Conservation (phyloP, 2,797 vertebrate genomes). For the Alcedo atthis region DNA sequence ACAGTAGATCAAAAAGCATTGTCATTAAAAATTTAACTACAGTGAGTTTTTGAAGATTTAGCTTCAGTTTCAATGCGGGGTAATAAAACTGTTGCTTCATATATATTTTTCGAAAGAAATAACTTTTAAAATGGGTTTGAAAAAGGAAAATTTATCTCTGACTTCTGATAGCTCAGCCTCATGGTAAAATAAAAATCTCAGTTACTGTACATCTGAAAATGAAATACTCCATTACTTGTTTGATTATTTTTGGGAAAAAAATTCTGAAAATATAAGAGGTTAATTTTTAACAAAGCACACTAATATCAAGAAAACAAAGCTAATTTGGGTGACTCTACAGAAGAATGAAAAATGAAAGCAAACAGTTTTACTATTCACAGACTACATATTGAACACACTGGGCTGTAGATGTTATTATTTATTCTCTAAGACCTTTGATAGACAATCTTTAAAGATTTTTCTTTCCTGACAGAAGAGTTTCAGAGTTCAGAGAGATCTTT, state of each 20-base stretch:
- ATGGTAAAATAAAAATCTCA: neutral
- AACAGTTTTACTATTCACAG: neutral
- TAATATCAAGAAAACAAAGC: neutral
- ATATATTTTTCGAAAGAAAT: neutral
- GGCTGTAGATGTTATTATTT: neutral
- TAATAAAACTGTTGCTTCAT: neutral
- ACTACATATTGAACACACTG: neutral
- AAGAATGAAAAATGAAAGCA: constrained; percentile 6
- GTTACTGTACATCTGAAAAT: neutral
- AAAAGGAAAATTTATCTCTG: neutral
- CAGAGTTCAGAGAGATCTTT: neutral
- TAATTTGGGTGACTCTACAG: neutral
- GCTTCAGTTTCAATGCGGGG: neutral
- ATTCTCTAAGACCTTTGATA: neutral
- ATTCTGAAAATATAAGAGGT: neutral
- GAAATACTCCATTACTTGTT: neutral
- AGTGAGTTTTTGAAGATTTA: neutral
- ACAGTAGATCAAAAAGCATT: neutral
- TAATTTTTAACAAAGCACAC: neutral
- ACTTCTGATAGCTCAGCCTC: neutral
- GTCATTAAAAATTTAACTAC: neutral
- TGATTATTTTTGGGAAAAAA: neutral
- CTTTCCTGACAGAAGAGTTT: neutral
- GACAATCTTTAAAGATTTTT: neutral
- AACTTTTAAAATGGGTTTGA: neutral